Evolutionary conservation across 2,113 vertebrate genomes (phyloP), one percentile per base, ranked within the genome.

Genomic region (Psephotus haematonotus): DNA sequence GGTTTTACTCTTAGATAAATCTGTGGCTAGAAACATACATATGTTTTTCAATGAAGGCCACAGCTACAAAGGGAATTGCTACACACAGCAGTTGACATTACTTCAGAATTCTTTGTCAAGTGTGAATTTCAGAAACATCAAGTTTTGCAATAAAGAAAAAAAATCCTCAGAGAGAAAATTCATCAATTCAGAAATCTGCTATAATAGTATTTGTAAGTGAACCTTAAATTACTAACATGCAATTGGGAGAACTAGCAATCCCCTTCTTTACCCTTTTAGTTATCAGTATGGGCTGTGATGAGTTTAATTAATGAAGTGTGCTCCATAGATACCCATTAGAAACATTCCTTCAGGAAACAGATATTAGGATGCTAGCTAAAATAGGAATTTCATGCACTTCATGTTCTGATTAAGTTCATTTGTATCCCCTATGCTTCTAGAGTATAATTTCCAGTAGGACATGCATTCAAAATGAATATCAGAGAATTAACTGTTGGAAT

Each of bases 231-330:
- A 77, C 59, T 82, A 59, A 37, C 2, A 9, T 70, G 29, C 82
- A 80, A 43, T 5, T 85, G 77, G 72, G 83, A 96, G 63, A 93
- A 33, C 27, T n/a, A 81, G 46, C 41, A 91, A 85, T 89, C 60
- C 18, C 18, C 41, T 71, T 95, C 84, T 91, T 80, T 67, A 76
- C 37, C 41, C 28, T 85, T 65, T 91, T 46, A 92, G 75, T 27
- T 78, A 83, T 86, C 7, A 33, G 14, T 83, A 59, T 35, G 17
- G 70, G 63, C 46, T 81, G 43, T 46, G 43, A 75, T 75, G n/a
- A 90, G n/a, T 78, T 90, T 94, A 86, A 94, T 90, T 94, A 93
- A 88, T 3, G 2, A 92, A 63, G 59, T 77, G 74, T 37, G 15
- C 92, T 92, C 82, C 79, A 75, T 37, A 81, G 87, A 63, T 75